Conservation (phyloP, 2,888 invertebrate species). For the Ormyrus pomaceus region DNA sequence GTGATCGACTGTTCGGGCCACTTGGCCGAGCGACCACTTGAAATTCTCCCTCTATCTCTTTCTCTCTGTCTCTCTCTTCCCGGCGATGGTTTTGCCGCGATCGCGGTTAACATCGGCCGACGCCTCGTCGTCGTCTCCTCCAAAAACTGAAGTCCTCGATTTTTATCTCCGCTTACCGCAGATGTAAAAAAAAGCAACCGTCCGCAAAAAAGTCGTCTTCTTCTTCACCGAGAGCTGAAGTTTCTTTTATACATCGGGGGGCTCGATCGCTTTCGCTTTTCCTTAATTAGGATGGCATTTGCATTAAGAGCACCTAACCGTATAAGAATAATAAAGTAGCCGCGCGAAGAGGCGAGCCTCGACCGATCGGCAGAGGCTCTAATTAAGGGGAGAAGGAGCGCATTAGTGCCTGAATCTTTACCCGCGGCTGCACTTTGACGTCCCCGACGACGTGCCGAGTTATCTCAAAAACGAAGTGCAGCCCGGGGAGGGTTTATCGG, state of each 20-base stretch:
- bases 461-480: constrained; percentile 25
- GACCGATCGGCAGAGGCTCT: background rate
- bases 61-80: constrained; percentile 53
- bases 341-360: background rate
- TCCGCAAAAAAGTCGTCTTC: background rate
- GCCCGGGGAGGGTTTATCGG: constrained; percentile 66
- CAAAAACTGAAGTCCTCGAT: background rate
- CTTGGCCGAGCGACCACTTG: constrained; percentile 57
- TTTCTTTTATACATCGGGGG: background rate
- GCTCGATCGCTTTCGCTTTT: constrained; percentile 14
- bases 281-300: constrained; percentile 38
- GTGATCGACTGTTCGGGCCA: constrained; percentile 63
- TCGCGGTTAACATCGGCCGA: background rate
- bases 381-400: constrained; percentile 31
- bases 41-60: constrained; percentile 57
- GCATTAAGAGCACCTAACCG: background rate
- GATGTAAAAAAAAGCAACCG: background rate
- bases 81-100: background rate
- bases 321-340: background rate
- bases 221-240: too few species aligned
- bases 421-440: constrained; percentile 24
- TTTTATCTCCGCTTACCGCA: background rate
- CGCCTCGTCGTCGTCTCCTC: background rate
- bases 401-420: background rate
- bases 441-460: background rate